These are phyloP conservation scores for Molanna angustata DNA, from an alignment of 2,888 invertebrate genomes.

Conservation along the genomic window DNA sequence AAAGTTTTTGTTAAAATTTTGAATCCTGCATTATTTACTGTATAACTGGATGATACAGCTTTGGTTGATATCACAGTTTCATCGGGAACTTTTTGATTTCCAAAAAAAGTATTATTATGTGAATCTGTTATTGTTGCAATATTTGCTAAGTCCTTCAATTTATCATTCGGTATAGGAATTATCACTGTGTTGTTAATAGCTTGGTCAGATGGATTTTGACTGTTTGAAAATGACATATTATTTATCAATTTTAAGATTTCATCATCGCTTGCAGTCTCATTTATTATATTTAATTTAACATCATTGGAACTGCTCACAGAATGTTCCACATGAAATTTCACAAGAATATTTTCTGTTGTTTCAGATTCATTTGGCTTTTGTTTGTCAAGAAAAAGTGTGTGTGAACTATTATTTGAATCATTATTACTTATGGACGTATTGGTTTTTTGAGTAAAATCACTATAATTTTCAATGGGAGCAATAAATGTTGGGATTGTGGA, in stretches of 20 bases:
- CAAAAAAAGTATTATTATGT: slow-evolving; percentile 52
- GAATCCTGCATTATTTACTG: slow-evolving; percentile 62
- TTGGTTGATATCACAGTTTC: slow-evolving; percentile 58
- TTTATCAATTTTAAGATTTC: slow-evolving; percentile 21
- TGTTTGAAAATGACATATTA: slow-evolving; percentile 17
- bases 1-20: slow-evolving; percentile 64
- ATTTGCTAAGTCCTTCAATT: slow-evolving; percentile 55
- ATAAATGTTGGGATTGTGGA: slow-evolving; percentile 20
- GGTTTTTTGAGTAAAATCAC: slow-evolving; percentile 15
- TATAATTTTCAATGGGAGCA: slow-evolving; percentile 20
- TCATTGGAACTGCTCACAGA: slow-evolving; percentile 46
- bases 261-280: slow-evolving; percentile 18
- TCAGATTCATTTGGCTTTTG: background rate
- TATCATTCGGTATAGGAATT: slow-evolving; percentile 43
- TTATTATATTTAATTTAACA: slow-evolving; percentile 45
- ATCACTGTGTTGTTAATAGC: slow-evolving; percentile 43
- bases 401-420: background rate
- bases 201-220: slow-evolving; percentile 6
- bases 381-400: no score
- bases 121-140: slow-evolving; percentile 56
- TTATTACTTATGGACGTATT: background rate
- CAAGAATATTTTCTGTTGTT: slow-evolving; percentile 10
- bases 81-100: slow-evolving; percentile 38
- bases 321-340: slow-evolving; percentile 48
- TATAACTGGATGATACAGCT: slow-evolving; percentile 59